Evolutionary conservation across 2,888 invertebrate species (phyloP), one percentile per base, ranked within the genome.

Genomic region (Diaprepes abbreviatus): DNA sequence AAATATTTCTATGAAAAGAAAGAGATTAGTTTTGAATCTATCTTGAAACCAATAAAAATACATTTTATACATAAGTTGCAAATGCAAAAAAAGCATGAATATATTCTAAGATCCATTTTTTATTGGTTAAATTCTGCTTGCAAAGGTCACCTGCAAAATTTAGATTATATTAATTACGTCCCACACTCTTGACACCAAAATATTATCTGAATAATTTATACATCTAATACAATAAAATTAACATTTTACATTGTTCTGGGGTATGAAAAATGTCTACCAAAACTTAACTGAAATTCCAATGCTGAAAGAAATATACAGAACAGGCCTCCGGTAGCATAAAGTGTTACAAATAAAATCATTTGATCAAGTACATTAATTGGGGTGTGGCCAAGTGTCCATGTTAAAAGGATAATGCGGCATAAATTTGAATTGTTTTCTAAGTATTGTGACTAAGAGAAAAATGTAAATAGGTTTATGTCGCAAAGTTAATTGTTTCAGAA

Each of bases 201-300:
- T 19, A 48, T 4, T 45, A 43, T 43, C 21, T 65, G 57, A 57
- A 65, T 65, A 65, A 57, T 65, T 65, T 43, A 65, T 65, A 48
- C 28, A 14, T 48, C 48, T 48, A 48, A 28, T 19, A 14, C 6
- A 28, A 12, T 12, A 48, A 24, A 48, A 65, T 58, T 58, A 40
- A 40, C 57, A 58, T 40, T 40, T 36, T 40, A 31, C 31, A 58
- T 65, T 65, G 57, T 65, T 65, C 16, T 0, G 16, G 38, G 12
- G 65, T 28, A 57, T 36, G 57, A 65, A 48, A 65, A 65, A 48
- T 57, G 65, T 43, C 35, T 57, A 33, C 57, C 57, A 54, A 65
- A 65, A 65, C 19, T 24, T 3, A 35, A 40, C 24, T 28, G 16
- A 43, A 58, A 58, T 58, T 62, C 54, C 54, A 43, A 33, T 38